Base-by-base conservation (phyloP, 1,140 invertebrate species). In the Atta colombica region DNA sequence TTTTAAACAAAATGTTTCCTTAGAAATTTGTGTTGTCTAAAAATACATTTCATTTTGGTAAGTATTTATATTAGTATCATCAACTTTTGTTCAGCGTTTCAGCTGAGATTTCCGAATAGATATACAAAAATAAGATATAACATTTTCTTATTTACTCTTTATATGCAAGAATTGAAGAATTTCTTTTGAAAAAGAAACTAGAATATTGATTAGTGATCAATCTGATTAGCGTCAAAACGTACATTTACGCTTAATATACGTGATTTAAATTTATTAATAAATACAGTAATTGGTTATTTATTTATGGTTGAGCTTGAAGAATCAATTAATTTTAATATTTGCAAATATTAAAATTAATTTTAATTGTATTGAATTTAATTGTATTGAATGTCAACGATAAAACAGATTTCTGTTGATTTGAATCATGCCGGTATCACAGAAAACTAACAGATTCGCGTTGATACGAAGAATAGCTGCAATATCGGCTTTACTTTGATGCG, bases 401-500 rank as follows among this genome's bases (percentile, higher is more conserved):
- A 84, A 55, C 71, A 84, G 80, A 3, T 84, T 8, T 75, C 80
- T 84, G 35, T 18, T 60, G 31, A 35, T n/a, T 58, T 58, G 69
- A 21, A 35, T 60, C 7, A 4, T 49, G 80, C 55, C 39, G 80
- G 69, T 84, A 84, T 16, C 39, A 51, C 7, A 84, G 80, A 45
- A 4, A 84, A 49, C 80, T 84, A 51, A 84, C 60, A 25, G 28
- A n/a, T 49, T 63, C 18, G 5, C 28, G 80, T 60, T 74, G 80
- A 75, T 84, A 84, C 6, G 14, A 45, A 74, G 58, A 84, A 25
- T 10, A 63, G 80, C 80, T 84, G 80, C 80, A 84, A 49, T 84
- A 84, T 51, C 80, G 80, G 25, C 69, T 60, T n/a, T 49, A 21
- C 25, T 63, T n/a, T 6, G 14, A 0, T 51, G 18, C 28, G 35